Conservation (phyloP, 2,113 vertebrate species). For the Notothenia coriiceps region DNA sequence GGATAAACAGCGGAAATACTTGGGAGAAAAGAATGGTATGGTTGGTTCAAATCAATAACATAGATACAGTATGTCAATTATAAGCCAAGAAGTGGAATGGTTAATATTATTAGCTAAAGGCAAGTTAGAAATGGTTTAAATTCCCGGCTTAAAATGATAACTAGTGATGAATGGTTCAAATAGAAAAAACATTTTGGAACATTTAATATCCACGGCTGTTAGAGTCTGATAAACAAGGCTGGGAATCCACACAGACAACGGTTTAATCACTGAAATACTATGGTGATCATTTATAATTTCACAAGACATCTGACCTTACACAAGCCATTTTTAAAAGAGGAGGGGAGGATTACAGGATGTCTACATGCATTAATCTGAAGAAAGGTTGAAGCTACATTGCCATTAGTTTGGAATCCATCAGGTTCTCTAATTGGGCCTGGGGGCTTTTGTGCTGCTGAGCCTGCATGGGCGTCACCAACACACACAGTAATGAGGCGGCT, state of each 20-base stretch:
- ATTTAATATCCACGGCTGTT: not conserved
- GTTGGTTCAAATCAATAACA: not conserved
- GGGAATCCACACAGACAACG: too few relatives aligned
- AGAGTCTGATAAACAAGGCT: too few relatives aligned
- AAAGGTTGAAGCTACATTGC: not conserved
- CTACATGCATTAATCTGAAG: constrained; percentile 7
- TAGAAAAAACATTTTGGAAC: not conserved
- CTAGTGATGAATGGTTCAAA: not conserved
- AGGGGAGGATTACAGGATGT: not conserved
- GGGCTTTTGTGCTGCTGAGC: constrained; percentile 36
- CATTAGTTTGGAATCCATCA: constrained; percentile 30
- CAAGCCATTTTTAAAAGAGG: not conserved
- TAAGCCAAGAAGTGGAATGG: not conserved
- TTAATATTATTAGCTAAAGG: not conserved
- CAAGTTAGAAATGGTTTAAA: not conserved
- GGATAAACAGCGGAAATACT: not conserved
- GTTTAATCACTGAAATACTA: not conserved
- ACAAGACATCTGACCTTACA: not conserved
- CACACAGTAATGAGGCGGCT: constrained; percentile 63
- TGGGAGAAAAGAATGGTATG: not conserved
- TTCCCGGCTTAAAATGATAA: not conserved
- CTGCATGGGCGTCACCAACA: constrained; percentile 35
- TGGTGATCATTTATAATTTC: not conserved
- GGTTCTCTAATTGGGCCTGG: constrained; percentile 42
- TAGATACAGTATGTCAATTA: not conserved